Conservation (phyloP, 2,888 invertebrate species). For the Drosophila nigritarsus region DNA sequence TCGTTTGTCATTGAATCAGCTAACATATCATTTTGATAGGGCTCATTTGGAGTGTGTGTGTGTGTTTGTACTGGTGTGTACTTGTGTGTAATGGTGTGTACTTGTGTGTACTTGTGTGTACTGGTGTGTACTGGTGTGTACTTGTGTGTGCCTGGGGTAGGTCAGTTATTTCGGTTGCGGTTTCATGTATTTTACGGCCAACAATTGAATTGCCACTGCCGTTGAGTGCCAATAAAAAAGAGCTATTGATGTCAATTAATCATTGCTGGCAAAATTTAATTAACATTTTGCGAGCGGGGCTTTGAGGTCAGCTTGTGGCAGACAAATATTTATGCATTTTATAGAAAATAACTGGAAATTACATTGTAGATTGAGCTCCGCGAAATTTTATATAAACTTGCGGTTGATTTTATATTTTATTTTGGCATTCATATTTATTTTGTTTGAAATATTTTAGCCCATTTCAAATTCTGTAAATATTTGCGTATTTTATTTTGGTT, state of each 20-base stretch:
- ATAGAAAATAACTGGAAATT: not conserved
- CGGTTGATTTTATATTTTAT: not conserved
- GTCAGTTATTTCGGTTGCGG: constrained; percentile 46
- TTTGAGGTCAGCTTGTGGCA: constrained; percentile 26
- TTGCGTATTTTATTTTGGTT: too few relatives aligned
- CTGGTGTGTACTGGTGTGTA: not conserved
- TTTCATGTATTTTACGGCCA: constrained; percentile 12
- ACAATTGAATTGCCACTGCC: constrained; percentile 25
- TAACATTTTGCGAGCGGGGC: constrained; percentile 13
- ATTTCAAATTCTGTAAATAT: not conserved
- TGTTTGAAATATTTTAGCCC: not conserved
- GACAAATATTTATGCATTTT: constrained; percentile 6
- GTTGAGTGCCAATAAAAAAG: constrained; percentile 26
- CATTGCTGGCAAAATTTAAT: constrained; percentile 23
- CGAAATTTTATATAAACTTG: not conserved
- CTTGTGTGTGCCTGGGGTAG: constrained; percentile 28
- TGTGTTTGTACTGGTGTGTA: not conserved
- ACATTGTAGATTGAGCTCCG: not conserved
- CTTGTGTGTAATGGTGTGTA: not conserved
- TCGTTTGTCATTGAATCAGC: constrained; percentile 36
- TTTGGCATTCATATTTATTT: not conserved
- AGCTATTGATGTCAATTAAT: constrained; percentile 44
- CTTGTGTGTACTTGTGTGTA: not conserved
- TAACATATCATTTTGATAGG: constrained; percentile 18
- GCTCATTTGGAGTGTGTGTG: not conserved